Base-by-base conservation (phyloP, 2,888 invertebrate genomes). In the Drosophila colorata region DNA sequence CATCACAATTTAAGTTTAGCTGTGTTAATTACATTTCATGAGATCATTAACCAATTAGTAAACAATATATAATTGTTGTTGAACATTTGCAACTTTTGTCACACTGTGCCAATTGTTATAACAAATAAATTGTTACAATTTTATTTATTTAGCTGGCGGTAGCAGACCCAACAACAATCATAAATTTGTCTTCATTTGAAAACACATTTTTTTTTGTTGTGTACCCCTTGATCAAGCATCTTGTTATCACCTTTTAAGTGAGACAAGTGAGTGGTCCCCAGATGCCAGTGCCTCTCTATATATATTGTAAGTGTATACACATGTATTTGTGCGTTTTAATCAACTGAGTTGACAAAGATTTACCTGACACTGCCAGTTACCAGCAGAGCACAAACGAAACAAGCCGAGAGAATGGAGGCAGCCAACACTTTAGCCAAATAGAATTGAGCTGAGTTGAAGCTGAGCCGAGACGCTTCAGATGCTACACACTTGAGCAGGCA, bases 241-340 rank as follows among this genome's bases (percentile, higher is more conserved):
- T 78, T 84, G 85, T 88, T 84, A 82, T 86, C 87, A 79, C 88
- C 89, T 86, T 90, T 82, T 86, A 89, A 87, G 90, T 80, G 82
- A 71, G 85, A 84, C 76, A 87, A 74, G 87, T 85, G 82, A 85
- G 87, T 85, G 87, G 75, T 70, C 63, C 59, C 69, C 60, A 73
- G 41, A 49, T 52, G 61, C 53, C 46, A 48, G 35, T 31, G 23
- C 37, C 41, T 53, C 31, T 20, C 13, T 55, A 28, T 31, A 16
- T n/a, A 23, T 35, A 2, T 9, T 53, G 18, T 46, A 20, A 13
- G 11, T 56, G 13, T 51, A 20, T 47, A 13, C 13, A 14, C 28
- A n/a, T 53, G 44, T 57, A n/a, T 52, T 16, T 71, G 46, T 67
- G 44, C 37, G 58, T 67, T 72, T 79, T 75, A 86, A 88, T 88